Conservation (phyloP, 92 coral and sea anemone species). For the Zoanthus sansibaricus region DNA sequence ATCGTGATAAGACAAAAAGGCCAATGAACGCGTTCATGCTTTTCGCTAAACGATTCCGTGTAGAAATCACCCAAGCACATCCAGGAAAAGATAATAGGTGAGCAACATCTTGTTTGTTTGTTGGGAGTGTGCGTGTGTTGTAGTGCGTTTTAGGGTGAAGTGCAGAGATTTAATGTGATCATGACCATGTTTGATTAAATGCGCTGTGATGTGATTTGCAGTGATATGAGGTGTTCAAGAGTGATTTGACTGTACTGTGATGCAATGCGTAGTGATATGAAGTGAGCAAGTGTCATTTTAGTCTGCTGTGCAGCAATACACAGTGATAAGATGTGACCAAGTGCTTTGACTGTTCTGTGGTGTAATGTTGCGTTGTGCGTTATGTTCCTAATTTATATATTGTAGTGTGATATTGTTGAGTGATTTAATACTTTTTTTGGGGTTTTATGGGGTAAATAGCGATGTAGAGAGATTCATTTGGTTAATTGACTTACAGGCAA, state of each 20-base stretch:
- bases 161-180: background rate
- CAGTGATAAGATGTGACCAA: background rate
- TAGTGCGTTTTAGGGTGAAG: background rate
- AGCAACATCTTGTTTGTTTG: background rate
- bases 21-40: constrained; percentile 99
- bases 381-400: background rate
- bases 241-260: background rate
- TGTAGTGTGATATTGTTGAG: background rate
- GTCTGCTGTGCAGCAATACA: background rate
- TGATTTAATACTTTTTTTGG: background rate
- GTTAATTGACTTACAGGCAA: background rate
- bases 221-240: background rate
- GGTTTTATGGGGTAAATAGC: background rate
- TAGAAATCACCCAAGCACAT: constrained; percentile 95
- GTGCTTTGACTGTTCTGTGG: background rate
- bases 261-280: background rate
- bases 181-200: too few species aligned
- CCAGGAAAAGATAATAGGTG: constrained; percentile 99
- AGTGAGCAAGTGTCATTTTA: background rate
- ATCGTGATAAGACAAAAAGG: constrained; percentile 72
- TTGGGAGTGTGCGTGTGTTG: background rate
- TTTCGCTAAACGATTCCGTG: constrained; percentile 91
- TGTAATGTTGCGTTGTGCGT: background rate
- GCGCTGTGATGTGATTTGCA: background rate
- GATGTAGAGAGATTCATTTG: too few species aligned